Conservation (phyloP, 1,140 invertebrate genomes). For the Maniola jurtina region DNA sequence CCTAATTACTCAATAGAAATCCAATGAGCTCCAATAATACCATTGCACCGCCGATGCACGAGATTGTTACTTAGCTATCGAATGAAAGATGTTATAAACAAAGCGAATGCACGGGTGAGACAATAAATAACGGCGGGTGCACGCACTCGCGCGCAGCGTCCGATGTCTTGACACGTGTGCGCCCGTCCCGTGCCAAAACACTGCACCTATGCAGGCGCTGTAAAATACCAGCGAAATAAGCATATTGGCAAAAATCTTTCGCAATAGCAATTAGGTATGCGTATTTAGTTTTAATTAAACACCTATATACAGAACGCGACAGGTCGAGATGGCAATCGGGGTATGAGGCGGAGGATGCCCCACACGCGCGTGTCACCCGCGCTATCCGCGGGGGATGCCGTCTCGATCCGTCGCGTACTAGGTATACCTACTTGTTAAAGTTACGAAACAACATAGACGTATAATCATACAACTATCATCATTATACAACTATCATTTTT, state of each 20-base stretch:
- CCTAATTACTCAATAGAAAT: constrained; percentile 32
- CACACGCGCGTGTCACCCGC: too few relatives aligned
- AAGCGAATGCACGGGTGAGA: constrained; percentile 62
- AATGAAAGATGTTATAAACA: constrained; percentile 70
- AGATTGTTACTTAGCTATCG: constrained; percentile 59
- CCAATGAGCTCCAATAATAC: constrained; percentile 46
- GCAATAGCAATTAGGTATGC: not conserved
- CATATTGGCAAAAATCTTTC: constrained; percentile 36
- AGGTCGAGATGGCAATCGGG: too few relatives aligned
- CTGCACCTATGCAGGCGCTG: constrained; percentile 46
- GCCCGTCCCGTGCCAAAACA: constrained; percentile 63
- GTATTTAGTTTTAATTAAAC: too few relatives aligned
- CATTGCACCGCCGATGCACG: too few relatives aligned
- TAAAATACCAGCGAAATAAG: constrained; percentile 46
- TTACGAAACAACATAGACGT: too few relatives aligned
- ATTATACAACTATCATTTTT: too few relatives aligned
- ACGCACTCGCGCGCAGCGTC: constrained; percentile 66
- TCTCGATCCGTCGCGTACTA: too few relatives aligned
- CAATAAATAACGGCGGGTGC: constrained; percentile 69
- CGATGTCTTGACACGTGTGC: constrained; percentile 63
- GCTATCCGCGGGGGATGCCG: too few relatives aligned
- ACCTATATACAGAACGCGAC: too few relatives aligned
- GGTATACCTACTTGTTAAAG: too few relatives aligned
- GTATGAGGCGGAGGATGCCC: too few relatives aligned
- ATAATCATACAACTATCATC: too few relatives aligned